Base-by-base conservation (phyloP, 2,888 invertebrate genomes). In the Orthosia gracilis region DNA sequence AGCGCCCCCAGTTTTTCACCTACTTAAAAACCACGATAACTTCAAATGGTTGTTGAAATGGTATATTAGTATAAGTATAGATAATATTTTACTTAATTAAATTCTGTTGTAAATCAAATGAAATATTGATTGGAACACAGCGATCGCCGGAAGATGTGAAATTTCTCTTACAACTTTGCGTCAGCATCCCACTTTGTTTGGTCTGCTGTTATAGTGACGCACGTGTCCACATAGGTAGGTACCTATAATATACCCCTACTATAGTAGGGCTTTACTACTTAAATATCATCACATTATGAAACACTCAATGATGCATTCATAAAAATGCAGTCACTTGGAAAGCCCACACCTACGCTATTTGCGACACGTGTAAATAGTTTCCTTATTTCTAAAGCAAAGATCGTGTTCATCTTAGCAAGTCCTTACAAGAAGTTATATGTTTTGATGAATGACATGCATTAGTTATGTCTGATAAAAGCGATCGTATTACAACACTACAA, bases 291-390 rank as follows among this genome's bases (percentile, higher is more conserved):
- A 76, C 17, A 26, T 11, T 76, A 21, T 47, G 73, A 76, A 54
- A 76, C 7, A 55, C 4, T 15, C 49, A 52, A 71, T 78, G 79
- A 64, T 77, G 54, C 50, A 55, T 47, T 18, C 7, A 45, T 59
- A 40, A 13, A 47, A 21, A 12, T 78, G 49, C 18, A 21, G 54
- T 64, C 23, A 64, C 18, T 18, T 61, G 73, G 61, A 65, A 73
- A 79, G 18, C 72, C 72, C 11, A 50, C 9, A 77, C 17, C 58
- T 47, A 47, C 47, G 31, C 4, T 9, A 68, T 49, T 23, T 23
- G n/a, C n/a, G 31, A 15, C 52, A 61, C 12, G 13, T 59, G 45
- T 15, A 18, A 13, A 31, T n/a, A 26, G 59, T 52, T 52, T 59
- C 31, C 21, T 58, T 77, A 74, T 50, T 50, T 57, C 3, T 1